Conservation (phyloP, 2,113 vertebrate genomes). For the Zingel zingel region DNA sequence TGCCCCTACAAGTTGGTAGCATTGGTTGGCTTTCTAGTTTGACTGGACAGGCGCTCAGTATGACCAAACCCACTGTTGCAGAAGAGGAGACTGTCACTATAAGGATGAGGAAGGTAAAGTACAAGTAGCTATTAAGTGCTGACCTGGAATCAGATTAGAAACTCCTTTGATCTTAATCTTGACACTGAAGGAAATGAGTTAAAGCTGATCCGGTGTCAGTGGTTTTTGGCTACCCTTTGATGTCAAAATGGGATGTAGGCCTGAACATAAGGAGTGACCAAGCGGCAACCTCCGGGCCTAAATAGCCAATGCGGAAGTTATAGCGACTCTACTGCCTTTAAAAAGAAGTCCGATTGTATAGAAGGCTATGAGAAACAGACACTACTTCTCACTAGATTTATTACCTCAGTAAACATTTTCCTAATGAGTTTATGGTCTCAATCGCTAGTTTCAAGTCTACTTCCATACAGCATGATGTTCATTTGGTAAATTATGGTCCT, state of each 20-base stretch:
- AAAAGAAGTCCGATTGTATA: too few relatives aligned
- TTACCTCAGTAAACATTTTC: too few relatives aligned
- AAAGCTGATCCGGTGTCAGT: conserved; percentile 69
- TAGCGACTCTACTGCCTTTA: too few relatives aligned
- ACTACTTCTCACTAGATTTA: too few relatives aligned
- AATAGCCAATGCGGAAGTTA: too few relatives aligned
- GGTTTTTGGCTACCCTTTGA: conserved; percentile 67
- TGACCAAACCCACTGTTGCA: conserved; percentile 7
- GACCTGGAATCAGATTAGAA: conserved; percentile 71
- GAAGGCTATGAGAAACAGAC: too few relatives aligned
- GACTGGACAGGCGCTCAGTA: background rate
- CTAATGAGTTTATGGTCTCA: too few relatives aligned
- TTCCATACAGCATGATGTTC: too few relatives aligned
- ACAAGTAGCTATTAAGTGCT: conserved; percentile 55
- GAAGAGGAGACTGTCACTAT: conserved; percentile 8
- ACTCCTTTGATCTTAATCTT: conserved; percentile 73
- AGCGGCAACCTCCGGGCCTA: too few relatives aligned
- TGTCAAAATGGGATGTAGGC: conserved; percentile 49
- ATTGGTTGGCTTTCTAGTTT: background rate
- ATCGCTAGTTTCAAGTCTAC: too few relatives aligned
- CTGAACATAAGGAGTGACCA: conserved; percentile 52
- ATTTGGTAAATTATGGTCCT: too few relatives aligned
- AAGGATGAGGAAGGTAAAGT: conserved; percentile 35
- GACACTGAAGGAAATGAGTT: conserved; percentile 68
- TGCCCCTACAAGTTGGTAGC: background rate